Percentiles rank a stretch among this genome's conserved stretches.
phyloP scores from a whole-genome alignment of 2,113 vertebrate genomes.

The Rhodinocichla rosea region DNA sequence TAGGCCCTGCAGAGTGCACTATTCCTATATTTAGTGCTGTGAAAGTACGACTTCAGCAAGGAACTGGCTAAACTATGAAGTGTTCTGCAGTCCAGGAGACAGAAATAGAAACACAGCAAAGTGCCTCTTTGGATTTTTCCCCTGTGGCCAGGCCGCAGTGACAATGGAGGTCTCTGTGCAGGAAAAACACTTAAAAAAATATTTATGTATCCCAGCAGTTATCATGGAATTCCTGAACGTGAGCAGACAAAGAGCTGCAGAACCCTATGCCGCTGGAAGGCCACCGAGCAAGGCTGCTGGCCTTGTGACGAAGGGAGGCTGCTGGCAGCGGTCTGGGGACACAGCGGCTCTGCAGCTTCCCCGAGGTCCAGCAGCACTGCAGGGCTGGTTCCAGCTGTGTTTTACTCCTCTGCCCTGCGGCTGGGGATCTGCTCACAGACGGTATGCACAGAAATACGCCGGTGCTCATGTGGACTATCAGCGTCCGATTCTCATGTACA shows the following conservation, averaged over 20 bases:
- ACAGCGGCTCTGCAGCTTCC: neutral
- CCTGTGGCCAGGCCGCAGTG: neutral
- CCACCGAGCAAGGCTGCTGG: neutral
- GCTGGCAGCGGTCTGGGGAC: neutral
- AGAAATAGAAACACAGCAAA: conserved; percentile 16
- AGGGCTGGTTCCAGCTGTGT: neutral
- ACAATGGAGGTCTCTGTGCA: neutral
- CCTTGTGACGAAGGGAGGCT: neutral
- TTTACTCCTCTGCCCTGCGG: neutral
- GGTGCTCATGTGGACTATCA: neutral
- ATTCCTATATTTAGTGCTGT: conserved; percentile 62
- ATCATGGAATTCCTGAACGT: neutral
- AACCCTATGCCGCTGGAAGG: neutral
- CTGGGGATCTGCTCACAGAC: accelerated
- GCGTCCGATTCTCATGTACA: neutral
- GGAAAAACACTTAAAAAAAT: neutral
- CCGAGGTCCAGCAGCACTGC: neutral
- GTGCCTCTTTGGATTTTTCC: neutral
- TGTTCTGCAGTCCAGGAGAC: neutral
- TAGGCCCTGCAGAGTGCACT: conserved; percentile 41
- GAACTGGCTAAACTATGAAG: conserved; percentile 4
- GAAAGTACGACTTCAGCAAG: conserved; percentile 49
- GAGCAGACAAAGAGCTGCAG: neutral
- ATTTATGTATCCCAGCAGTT: neutral
- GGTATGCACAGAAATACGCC: accelerated